Evolutionary conservation across 2,113 vertebrate species (phyloP).

Genomic region (Cyphomyrus discorhynchus): DNA sequence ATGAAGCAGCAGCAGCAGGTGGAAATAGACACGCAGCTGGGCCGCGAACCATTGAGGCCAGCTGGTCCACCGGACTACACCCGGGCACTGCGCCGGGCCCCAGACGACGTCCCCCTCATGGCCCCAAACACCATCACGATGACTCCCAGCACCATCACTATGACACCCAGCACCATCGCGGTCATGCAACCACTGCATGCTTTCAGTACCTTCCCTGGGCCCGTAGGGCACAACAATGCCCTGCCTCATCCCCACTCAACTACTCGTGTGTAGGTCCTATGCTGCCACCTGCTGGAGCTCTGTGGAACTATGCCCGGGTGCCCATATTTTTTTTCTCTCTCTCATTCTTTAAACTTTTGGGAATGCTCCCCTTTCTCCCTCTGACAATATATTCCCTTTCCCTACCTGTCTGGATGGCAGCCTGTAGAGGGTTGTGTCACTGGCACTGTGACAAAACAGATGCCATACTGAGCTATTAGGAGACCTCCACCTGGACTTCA

Average conservation of each 20-base stretch:
- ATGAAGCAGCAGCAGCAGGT: conserved; percentile 81
- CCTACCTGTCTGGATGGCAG: background rate
- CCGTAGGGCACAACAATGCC: conserved; percentile 93
- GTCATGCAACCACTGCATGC: conserved; percentile 94
- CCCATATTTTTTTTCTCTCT: conserved; percentile 34
- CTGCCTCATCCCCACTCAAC: conserved; percentile 84
- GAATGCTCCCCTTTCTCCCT: background rate
- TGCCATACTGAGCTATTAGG: background rate
- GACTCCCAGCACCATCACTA: conserved; percentile 96
- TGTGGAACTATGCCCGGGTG: background rate
- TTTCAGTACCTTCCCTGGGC: conserved; percentile 92
- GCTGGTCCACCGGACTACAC: conserved; percentile 97
- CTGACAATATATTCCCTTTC: background rate
- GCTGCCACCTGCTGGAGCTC: conserved; percentile 30
- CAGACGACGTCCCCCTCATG: conserved; percentile 96
- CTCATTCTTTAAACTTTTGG: conserved; percentile 23
- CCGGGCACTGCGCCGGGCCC: conserved; percentile 90
- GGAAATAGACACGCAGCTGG: conserved; percentile 52
- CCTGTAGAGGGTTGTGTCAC: background rate
- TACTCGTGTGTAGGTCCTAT: conserved; percentile 60
- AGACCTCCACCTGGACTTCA: background rate
- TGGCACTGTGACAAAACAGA: background rate
- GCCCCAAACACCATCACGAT: conserved; percentile 93
- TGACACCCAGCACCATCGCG: conserved; percentile 97
- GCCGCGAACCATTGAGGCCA: conserved; percentile 68